Percentiles rank a stretch among this genome's conserved stretches.
Conservation (phyloP, 2,797 vertebrate genomes). For the Coreius guichenoti region DNA sequence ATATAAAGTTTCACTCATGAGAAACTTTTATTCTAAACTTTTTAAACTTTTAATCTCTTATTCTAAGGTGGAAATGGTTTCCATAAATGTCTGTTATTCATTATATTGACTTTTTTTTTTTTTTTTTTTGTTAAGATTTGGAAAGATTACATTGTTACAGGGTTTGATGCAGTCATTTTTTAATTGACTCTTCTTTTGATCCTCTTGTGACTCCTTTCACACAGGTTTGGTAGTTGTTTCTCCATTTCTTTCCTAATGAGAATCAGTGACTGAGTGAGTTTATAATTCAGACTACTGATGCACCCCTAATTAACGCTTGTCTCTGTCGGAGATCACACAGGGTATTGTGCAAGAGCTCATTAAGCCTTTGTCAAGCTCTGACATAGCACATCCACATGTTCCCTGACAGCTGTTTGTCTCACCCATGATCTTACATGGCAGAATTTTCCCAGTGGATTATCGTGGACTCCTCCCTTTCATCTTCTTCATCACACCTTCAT, state of each 20-base stretch:
- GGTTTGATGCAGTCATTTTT: not conserved
- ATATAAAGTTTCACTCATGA: not conserved
- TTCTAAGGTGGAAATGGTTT: not conserved
- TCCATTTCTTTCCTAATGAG: conserved; percentile 7
- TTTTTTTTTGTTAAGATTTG: not conserved
- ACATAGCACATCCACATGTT: conserved; percentile 43
- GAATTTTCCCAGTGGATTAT: conserved; percentile 7
- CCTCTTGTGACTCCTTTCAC: not conserved
- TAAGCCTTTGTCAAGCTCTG: conserved; percentile 42
- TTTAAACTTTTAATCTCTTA: no score
- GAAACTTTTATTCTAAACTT: no score
- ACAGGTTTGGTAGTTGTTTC: not conserved
- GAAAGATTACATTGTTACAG: not conserved
- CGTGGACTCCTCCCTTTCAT: not conserved
- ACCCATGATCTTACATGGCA: not conserved
- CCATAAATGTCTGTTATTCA: not conserved
- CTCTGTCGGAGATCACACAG: conserved; percentile 36
- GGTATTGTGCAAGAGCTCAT: conserved; percentile 46
- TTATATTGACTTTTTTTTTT: not conserved
- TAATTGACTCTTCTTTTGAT: not conserved
- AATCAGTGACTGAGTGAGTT: conserved; percentile 28
- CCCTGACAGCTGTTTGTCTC: conserved; percentile 18
- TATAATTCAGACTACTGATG: conserved; percentile 41
- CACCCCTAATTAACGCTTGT: conserved; percentile 51
- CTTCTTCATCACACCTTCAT: conserved; percentile 16